Conservation (phyloP, 2,113 vertebrate species). For the Siphamia tubifer region DNA sequence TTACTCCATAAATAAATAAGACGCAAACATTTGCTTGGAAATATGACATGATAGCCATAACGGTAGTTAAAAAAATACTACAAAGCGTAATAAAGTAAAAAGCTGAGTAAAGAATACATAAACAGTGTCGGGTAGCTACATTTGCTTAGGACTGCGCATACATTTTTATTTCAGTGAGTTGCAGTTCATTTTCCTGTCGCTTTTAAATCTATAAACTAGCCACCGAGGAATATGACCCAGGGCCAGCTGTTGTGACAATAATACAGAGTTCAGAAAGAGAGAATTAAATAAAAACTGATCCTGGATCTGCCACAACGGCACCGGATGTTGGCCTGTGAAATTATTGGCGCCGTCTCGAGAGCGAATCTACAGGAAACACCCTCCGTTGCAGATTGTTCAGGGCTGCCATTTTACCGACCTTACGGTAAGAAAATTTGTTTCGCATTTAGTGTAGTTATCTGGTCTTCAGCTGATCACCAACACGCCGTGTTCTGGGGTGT, state of each 20-base stretch:
- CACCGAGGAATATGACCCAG: not conserved
- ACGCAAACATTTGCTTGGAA: no score
- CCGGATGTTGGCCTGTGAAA: conserved; percentile 37
- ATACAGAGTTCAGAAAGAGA: rapidly evolving
- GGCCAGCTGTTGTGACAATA: not conserved
- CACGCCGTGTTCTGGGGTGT: not conserved
- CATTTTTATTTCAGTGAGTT: not conserved
- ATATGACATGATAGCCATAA: no score
- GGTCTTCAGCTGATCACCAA: not conserved
- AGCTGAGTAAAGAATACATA: no score
- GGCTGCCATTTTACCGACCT: conserved; percentile 83
- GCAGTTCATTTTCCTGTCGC: not conserved
- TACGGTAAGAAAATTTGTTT: conserved; percentile 80
- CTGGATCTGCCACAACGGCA: not conserved
- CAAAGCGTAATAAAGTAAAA: no score
- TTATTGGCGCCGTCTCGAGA: conserved; percentile 10
- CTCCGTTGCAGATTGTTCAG: conserved; percentile 63
- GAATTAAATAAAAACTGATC: not conserved
- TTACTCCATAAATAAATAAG: no score
- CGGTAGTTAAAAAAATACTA: no score
- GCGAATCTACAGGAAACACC: conserved; percentile 73
- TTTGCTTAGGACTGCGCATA: not conserved
- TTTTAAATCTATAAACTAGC: not conserved
- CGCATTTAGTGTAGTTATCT: conserved; percentile 19
- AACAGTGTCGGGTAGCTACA: no score